Evolutionary conservation across 2,888 invertebrate species (phyloP), one percentile per base, ranked within the genome.

Genomic region (Caprella mutica): DNA sequence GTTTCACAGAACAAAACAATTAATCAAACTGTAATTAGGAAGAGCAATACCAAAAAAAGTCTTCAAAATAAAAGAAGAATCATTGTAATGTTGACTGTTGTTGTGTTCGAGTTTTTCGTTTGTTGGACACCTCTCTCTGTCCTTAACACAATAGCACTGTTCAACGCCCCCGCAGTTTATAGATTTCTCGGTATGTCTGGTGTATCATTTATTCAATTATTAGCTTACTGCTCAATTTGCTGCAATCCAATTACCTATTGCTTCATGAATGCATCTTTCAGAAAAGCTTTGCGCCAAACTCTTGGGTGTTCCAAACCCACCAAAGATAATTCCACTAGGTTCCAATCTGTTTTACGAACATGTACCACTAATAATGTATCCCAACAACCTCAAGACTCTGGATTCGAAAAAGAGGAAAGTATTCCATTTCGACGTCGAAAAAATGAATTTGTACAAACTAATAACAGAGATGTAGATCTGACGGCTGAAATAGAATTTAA

Each of bases 171-270:
- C 14, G 71, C 73, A 23, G 74, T 80, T 6, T 77, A 78, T 67
- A 70, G 73, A 38, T 70, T 71, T n/a, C 69, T 78, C 5, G 77
- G 77, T 2, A 74, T 74, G 56, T 72, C 73, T 3, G 76, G 75
- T 3, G 75, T 80, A 57, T 75, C 77, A 46, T 72, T 77, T 56
- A 73, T 80, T 44, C 79, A 80, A 64, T 72, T 81, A 14, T 68
- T 81, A 44, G 78, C 80, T 5, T 81, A 80, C 68, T 73, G 77
- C 5, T 80, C 80, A 4, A 77, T 78, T 43, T 81, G 81, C 69
- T 80, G 79, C 68, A 82, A 82, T 69, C 82, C 82, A 5, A 80
- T 82, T 66, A 82, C 82, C 1, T 81, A 82, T 70, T 81, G 81
- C 69, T 81, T 82, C 70, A 79, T 82, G 80, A 82, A 81, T 71